Conservation (phyloP, 2,113 vertebrate species). For the Oryzias javanicus region DNA sequence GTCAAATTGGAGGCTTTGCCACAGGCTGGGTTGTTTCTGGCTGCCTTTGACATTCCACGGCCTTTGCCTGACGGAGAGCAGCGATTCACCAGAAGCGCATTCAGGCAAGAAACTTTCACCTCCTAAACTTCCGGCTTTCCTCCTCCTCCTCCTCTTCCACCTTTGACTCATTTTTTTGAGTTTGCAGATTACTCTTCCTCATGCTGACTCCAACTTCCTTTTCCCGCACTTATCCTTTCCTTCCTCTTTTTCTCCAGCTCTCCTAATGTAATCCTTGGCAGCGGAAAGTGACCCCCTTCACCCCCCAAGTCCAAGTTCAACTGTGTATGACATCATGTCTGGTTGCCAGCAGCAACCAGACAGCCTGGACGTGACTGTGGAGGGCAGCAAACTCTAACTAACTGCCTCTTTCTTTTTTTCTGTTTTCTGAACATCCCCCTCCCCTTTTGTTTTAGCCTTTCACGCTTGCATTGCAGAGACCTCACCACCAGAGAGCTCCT, state of each 20-base stretch:
- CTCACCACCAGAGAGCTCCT: conserved; percentile 78
- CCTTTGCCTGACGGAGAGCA: conserved; percentile 35
- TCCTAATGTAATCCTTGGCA: conserved; percentile 80
- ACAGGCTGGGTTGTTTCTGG: conserved; percentile 39
- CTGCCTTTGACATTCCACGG: conserved; percentile 63
- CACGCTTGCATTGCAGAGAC: conserved; percentile 49
- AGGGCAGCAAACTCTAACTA: conserved; percentile 75
- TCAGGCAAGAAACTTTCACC: conserved; percentile 25
- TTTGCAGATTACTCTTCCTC: conserved; percentile 62
- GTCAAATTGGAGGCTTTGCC: conserved; percentile 59
- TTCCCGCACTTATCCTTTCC: conserved; percentile 39
- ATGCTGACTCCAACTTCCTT: conserved; percentile 59
- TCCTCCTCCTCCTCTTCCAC: conserved; percentile 21
- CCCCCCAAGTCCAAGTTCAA: conserved; percentile 85
- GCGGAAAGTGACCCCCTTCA: conserved; percentile 72
- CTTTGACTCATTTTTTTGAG: conserved; percentile 39
- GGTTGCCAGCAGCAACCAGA: conserved; percentile 87
- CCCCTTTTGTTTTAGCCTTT: conserved; percentile 5
- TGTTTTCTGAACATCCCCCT: conserved; percentile 29
- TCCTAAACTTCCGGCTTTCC: conserved; percentile 21
- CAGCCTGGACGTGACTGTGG: conserved; percentile 84
- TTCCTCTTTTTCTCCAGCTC: conserved; percentile 52
- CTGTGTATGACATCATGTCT: conserved; percentile 90
- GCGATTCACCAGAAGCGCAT: conserved; percentile 42
- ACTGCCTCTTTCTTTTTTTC: conserved; percentile 59